Conservation (phyloP, 2,113 vertebrate genomes). For the Ictidomys tridecemlineatus region DNA sequence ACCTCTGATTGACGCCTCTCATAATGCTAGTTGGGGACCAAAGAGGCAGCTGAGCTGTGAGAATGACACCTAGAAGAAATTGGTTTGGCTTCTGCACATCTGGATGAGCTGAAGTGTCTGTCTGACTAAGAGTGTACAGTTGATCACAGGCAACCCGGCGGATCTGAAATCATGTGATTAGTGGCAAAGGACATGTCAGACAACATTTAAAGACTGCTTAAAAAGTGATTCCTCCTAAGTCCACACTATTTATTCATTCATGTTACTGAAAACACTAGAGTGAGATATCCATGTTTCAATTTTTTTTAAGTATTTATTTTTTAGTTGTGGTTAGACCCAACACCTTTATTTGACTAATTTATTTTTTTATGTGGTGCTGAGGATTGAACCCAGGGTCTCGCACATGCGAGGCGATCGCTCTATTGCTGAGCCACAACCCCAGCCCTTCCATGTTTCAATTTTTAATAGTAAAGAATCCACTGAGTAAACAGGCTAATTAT, state of each 20-base stretch:
- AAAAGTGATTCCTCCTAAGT: not conserved
- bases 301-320: not conserved
- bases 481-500: conserved; percentile 46
- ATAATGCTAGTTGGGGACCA: conserved; percentile 99
- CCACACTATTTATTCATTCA: not conserved
- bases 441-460: not conserved
- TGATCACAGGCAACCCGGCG: conserved; percentile 98
- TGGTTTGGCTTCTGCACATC: conserved; percentile 98
- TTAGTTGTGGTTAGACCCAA: too few species aligned
- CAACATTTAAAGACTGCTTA: not conserved
- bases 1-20: conserved; percentile 99
- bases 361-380: too few species aligned
- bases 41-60: conserved; percentile 96
- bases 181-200: not conserved
- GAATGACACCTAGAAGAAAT: conserved; percentile 95
- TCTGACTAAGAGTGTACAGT: conserved; percentile 97
- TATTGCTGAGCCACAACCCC: too few species aligned
- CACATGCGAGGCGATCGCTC: too few species aligned
- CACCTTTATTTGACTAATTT: too few species aligned
- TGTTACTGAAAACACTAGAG: not conserved
- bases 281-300: not conserved
- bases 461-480: not conserved
- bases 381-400: too few species aligned
- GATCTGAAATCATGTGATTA: conserved; percentile 88
- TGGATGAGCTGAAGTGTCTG: conserved; percentile 94